Base-by-base conservation (phyloP, 2,113 vertebrate genomes). In the Megalops atlanticus region DNA sequence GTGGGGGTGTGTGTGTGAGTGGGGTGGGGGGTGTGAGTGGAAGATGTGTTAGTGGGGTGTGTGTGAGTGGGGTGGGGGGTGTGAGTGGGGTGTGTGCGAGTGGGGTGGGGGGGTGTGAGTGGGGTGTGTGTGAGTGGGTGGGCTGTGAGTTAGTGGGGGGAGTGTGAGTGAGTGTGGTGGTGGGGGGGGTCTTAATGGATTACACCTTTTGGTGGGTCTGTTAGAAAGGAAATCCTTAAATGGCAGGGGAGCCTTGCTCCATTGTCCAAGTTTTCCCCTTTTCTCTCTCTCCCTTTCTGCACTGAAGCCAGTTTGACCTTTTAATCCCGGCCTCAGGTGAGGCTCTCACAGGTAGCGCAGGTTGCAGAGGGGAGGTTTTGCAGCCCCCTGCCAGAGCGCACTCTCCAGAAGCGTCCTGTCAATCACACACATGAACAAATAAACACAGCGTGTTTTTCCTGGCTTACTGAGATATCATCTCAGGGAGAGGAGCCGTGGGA, bases 211-310 rank as follows among this genome's bases (percentile, higher is more conserved):
- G 41, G 18, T 69, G 43, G 35, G 68, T 35, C 64, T 54, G 41
- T 70, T 70, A 70, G 54, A 70, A 79, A 79, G 40, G 77, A 79
- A 79, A 70, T 79, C 70, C 69, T 80, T 43, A 73, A 73, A 80
- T 73, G 68, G 78, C 12, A 73, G 45, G 52, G 4, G 2, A 14
- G 58, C 43, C 18, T 49, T 73, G 18, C 49, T 43, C 41, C 43
- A n/a, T 52, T 39, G 40, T 69, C 39, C 6, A 43, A 1, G 12
- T 15, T 41, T 39, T 43, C 45, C 43, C 33, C 18, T 38, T 24
- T 10, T 72, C 78, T 18, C 12, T 38, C 41, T 71, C 58, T 18
- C 31, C 71, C 40, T 72, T 69, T 64, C 24, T 24, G 21, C 52
- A 40, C 78, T 80, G 70, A 80, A 74, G 43, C 47, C 38, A 40